A percentile compares a stretch with the other conserved stretches of the same genome.
These are phyloP conservation scores for Centroberyx gerrardi DNA, from an alignment of 2,797 vertebrate genomes.

Conservation along the genomic window DNA sequence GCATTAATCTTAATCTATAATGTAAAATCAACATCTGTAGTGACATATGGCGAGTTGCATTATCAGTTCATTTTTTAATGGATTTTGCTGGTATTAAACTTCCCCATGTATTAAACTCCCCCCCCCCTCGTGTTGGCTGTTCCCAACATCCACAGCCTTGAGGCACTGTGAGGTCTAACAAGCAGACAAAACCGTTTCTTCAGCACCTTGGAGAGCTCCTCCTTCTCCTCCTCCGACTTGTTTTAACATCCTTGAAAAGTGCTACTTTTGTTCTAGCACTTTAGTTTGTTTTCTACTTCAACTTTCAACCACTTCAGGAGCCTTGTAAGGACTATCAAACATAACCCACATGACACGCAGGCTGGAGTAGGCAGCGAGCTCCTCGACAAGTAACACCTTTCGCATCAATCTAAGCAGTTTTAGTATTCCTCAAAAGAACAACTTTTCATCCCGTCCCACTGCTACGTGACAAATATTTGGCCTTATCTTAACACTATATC, in stretches of 20 bases:
- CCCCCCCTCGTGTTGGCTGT: not conserved
- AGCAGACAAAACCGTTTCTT: slow-evolving; percentile 28
- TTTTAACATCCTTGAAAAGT: slow-evolving; percentile 15
- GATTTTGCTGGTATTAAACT: slow-evolving; percentile 60
- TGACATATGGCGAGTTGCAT: slow-evolving; percentile 57
- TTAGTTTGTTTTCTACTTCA: slow-evolving; percentile 9
- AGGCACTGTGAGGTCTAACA: slow-evolving; percentile 42
- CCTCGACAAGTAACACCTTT: slow-evolving; percentile 10
- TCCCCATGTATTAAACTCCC: slow-evolving; percentile 2
- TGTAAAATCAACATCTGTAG: slow-evolving; percentile 65
- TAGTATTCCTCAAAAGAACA: not conserved
- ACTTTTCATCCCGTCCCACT: slow-evolving; percentile 12
- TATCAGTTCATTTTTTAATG: slow-evolving; percentile 36
- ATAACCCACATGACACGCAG: not conserved
- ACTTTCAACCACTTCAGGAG: slow-evolving; percentile 21
- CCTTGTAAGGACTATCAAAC: slow-evolving; percentile 11
- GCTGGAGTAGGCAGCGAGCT: not conserved
- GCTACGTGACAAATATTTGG: slow-evolving; percentile 28
- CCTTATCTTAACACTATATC: not conserved
- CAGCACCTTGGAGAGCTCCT: slow-evolving; percentile 26
- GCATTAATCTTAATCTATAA: slow-evolving; percentile 66
- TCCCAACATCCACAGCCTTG: slow-evolving; percentile 25
- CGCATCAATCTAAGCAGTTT: not conserved
- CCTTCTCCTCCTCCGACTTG: not conserved
- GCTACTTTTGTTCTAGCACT: slow-evolving; percentile 18